Conservation (phyloP, 2,113 vertebrate genomes). For the Empidonax traillii region DNA sequence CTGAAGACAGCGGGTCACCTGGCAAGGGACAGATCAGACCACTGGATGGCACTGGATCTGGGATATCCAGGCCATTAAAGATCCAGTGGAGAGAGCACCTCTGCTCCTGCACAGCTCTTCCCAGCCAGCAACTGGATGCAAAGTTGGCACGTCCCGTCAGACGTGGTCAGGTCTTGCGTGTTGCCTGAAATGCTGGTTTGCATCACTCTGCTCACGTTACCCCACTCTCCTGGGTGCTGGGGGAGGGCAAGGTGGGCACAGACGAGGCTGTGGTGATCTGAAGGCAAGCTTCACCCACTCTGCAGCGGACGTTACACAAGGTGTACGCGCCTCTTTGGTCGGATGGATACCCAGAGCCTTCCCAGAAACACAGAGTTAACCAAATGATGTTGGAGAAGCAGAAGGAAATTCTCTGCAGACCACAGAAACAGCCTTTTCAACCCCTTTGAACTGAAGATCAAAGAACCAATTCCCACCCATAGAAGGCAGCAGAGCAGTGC, state of each 20-base stretch:
- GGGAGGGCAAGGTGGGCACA: background rate
- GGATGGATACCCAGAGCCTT: background rate
- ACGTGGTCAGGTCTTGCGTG: fast-evolving
- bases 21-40: background rate
- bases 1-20: background rate
- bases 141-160: background rate
- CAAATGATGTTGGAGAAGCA: background rate
- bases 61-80: background rate
- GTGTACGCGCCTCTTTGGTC: background rate
- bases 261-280: background rate
- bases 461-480: slow-evolving; percentile 12
- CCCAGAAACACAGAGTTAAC: background rate
- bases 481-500: background rate
- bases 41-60: background rate
- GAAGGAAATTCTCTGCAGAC: slow-evolving; percentile 10
- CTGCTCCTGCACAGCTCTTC: background rate
- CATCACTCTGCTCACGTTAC: fast-evolving
- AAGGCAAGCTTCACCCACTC: background rate
- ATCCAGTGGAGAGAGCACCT: background rate
- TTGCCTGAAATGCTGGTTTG: fast-evolving
- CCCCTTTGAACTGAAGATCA: slow-evolving; percentile 60
- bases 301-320: background rate
- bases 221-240: fast-evolving
- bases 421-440: background rate
- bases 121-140: background rate